Base-by-base conservation (phyloP, 1,140 invertebrate genomes). In the Carcinoscorpius rotundicauda region DNA sequence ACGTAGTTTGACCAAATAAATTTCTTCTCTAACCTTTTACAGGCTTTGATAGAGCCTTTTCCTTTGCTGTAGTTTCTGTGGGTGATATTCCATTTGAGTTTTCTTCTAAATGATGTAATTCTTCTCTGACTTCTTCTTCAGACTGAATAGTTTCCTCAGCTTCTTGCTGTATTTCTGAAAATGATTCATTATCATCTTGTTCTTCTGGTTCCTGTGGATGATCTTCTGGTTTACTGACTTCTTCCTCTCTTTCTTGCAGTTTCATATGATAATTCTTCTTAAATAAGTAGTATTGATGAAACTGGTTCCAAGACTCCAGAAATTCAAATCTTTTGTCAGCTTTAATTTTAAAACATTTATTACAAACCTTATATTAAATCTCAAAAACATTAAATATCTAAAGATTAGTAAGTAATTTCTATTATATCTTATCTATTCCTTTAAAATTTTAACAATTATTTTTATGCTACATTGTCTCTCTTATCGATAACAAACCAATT, bases 321-420 rank as follows among this genome's bases (percentile, higher is more conserved):
- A 93, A 93, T 11, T 83, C 84, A 74, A 93, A 97, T 50, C 93
- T 78, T 0, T 85, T 82, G 29, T 29, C 29, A 29, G 29, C 29
- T 29, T 29, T 29, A 29, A 29, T 29, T 29, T 29, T 29, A 29
- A 29, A 29, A 29, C 29, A 29, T 29, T 29, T 29, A 29, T 29
- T 29, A 29, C 2, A 29, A 29, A 29, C 29, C 29, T 29, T 29
- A 29, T 29, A 29, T 29, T 29, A 29, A 29, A 29, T 29, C 29
- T 29, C 29, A 29, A 29, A 29, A 29, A 29, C 29, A 29, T 29
- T 29, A 29, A 29, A 29, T 29, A 56, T 56, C 10, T 56, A 10
- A 56, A 56, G 10, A 56, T 56, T 56, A 10, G 29, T 29, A 29
- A 29, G 29, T 29, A 29, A 29, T 29, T 29, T 29, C 29, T 29